These are phyloP conservation scores for Oxyura jamaicensis DNA, from an alignment of 2,113 vertebrate species.

Conservation along the genomic window DNA sequence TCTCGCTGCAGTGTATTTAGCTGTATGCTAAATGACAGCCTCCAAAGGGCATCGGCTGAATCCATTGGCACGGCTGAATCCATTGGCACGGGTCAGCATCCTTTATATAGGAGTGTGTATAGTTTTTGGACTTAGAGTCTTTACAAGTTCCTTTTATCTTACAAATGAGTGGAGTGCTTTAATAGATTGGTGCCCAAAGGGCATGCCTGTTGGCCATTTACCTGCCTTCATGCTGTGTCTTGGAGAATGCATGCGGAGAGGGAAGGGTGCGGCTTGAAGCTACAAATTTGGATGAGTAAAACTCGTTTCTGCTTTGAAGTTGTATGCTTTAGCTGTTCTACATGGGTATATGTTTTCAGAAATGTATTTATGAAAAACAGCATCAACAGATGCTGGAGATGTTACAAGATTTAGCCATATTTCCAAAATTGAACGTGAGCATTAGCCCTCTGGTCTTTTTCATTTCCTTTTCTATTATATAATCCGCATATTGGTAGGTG, in stretches of 20 bases:
- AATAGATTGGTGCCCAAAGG: not conserved
- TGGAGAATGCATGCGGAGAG: not conserved
- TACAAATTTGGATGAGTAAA: not conserved
- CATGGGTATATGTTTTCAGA: not conserved
- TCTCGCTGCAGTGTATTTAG: not conserved
- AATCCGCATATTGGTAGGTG: slow-evolving; percentile 19
- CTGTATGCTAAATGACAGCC: not conserved
- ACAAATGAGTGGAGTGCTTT: not conserved
- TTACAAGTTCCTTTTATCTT: not conserved
- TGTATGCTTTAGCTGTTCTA: not conserved
- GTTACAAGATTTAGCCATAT: slow-evolving; percentile 9
- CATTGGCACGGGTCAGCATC: not conserved
- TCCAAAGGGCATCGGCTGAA: not conserved
- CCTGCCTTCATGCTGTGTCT: not conserved
- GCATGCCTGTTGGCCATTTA: not conserved
- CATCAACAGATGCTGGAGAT: not conserved
- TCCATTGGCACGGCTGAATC: not conserved
- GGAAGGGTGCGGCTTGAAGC: not conserved
- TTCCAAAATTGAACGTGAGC: slow-evolving; percentile 6
- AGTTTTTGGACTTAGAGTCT: not conserved
- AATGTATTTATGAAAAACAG: slow-evolving; percentile 21
- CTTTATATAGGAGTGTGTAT: not conserved
- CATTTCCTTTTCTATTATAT: slow-evolving; percentile 20
- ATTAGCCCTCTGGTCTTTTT: slow-evolving; percentile 26
- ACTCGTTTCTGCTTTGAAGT: not conserved